Evolutionary conservation across 2,797 vertebrate genomes (phyloP).

Genomic region (Danio kyathit): DNA sequence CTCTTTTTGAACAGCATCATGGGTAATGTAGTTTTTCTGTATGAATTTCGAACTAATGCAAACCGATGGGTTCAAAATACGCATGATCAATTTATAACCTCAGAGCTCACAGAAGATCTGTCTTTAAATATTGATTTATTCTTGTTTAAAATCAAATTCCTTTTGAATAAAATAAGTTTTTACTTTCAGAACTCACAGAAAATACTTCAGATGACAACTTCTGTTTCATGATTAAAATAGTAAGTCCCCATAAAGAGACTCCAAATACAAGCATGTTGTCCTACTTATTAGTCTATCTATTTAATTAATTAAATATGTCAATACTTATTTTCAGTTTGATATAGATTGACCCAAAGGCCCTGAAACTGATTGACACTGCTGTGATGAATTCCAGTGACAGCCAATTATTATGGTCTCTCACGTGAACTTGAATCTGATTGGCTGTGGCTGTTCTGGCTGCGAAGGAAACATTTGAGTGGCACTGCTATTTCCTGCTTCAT

Average conservation of each 20-base stretch:
- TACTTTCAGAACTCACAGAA: no score
- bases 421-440: conserved; percentile 22
- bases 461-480: conserved; percentile 34
- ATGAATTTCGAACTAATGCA: no score
- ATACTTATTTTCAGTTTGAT: background rate
- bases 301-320: background rate
- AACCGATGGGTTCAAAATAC: no score
- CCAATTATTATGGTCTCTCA: conserved; percentile 36
- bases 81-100: no score
- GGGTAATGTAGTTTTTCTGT: no score
- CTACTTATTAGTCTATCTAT: background rate
- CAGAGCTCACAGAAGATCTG: no score
- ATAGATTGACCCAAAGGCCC: background rate
- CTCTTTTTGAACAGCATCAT: no score
- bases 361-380: background rate
- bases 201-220: no score
- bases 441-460: conserved; percentile 6
- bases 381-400: conserved; percentile 5
- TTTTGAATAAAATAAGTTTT: no score
- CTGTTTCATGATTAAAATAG: no score
- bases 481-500: conserved; percentile 49
- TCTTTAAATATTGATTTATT: no score
- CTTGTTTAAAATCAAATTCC: no score
- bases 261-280: background rate
- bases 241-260: background rate